A percentile compares a stretch with the other conserved stretches of the same genome.
These are phyloP conservation scores for Xanthorhoe designata DNA, from an alignment of 2,888 invertebrate genomes.

Conservation along the genomic window DNA sequence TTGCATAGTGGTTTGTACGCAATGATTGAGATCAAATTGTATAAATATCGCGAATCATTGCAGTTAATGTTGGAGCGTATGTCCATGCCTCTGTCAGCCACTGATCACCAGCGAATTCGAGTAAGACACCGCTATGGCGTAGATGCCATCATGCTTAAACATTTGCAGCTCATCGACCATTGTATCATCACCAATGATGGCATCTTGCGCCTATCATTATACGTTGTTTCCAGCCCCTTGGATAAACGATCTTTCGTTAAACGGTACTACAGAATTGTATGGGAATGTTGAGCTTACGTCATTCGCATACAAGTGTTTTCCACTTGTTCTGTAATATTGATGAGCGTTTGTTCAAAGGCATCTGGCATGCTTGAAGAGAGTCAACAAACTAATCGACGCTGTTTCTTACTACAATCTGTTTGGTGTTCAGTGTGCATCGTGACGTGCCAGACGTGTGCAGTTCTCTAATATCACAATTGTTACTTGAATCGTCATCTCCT, in stretches of 20 bases:
- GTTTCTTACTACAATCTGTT: slow-evolving; percentile 63
- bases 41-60: slow-evolving; percentile 80
- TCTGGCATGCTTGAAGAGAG: slow-evolving; percentile 71
- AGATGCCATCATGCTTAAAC: slow-evolving; percentile 66
- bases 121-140: slow-evolving; percentile 88
- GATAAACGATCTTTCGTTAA: slow-evolving; percentile 7
- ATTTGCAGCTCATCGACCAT: slow-evolving; percentile 25
- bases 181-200: slow-evolving; percentile 59
- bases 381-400: slow-evolving; percentile 70
- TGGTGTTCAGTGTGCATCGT: slow-evolving; percentile 83
- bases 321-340: slow-evolving; percentile 10
- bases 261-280: slow-evolving; percentile 1
- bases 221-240: slow-evolving; percentile 46
- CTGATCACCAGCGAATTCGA: slow-evolving; percentile 95
- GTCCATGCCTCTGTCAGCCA: slow-evolving; percentile 93
- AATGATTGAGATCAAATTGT: slow-evolving; percentile 35
- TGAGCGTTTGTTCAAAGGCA: slow-evolving; percentile 43
- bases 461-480: slow-evolving; percentile 47
- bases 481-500: slow-evolving; percentile 20
- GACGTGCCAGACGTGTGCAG: slow-evolving; percentile 50
- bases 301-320: background rate
- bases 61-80: slow-evolving; percentile 96
- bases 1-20: slow-evolving; percentile 16
- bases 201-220: slow-evolving; percentile 57
- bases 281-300: background rate